Evolutionary conservation across 2,888 invertebrate species (phyloP), one percentile per base, ranked within the genome.

Genomic region (Eulithis prunata): DNA sequence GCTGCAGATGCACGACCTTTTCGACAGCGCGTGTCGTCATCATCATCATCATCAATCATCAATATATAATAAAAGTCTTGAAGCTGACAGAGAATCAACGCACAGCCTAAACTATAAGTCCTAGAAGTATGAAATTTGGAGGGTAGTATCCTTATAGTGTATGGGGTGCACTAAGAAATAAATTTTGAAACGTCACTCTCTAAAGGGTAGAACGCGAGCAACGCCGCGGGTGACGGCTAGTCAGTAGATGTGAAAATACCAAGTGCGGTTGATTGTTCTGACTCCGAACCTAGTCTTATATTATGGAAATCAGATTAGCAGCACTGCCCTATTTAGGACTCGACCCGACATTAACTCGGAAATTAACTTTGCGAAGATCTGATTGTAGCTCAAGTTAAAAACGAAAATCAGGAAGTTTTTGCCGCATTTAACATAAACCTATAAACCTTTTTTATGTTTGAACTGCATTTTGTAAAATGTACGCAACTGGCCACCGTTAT

Each of bases 301-400:
- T 64, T 70, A 68, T 72, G 71, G 65, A 60, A 73, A 73, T 71
- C 47, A 62, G 70, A 66, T 55, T 47, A 66, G 60, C 61, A 55
- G 65, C 62, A 61, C 41, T 43, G 61, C 59, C 38, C 66, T 65
- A 60, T 66, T 59, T 57, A 57, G 51, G 54, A 60, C 57, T 55
- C 63, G 60, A 57, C 56, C 10, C 56, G 54, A 63, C 60, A 52
- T 62, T 67, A 68, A 69, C 57, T 71, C 54, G 49, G 56, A 67
- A 69, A 69, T 71, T 70, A 65, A 64, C 59, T 73, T 68, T 57
- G 53, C 45, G 56, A 59, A 65, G 66, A 66, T 65, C 58, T 57
- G 63, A 43, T 60, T 67, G 56, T 56, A 56, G 53, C 45, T 54
- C 8, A 47, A 49, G 28, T 62, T 57, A 54, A 56, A 62, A 62